phyloP scores from a whole-genome alignment of 2,888 invertebrate species.

The Margaritifera margaritifera region DNA sequence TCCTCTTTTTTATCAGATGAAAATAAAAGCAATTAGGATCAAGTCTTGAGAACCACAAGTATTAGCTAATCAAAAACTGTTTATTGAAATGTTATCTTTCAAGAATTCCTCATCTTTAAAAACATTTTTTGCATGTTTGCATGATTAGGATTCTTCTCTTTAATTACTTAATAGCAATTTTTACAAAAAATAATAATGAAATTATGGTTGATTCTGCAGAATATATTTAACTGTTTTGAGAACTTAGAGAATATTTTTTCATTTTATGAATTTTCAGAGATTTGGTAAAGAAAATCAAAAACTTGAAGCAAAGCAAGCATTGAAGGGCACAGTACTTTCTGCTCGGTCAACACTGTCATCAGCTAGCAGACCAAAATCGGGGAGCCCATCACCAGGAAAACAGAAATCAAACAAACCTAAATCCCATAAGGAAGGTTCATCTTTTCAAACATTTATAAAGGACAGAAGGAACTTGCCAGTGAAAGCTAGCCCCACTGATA shows the following conservation, averaged over 20 bases:
- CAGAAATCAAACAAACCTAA: conserved; percentile 3
- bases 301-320: conserved; percentile 37
- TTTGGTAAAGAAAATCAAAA: conserved; percentile 54
- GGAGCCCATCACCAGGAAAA: conserved; percentile 1
- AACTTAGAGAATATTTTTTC: not conserved
- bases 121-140: no score
- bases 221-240: not conserved
- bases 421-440: not conserved
- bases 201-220: not conserved
- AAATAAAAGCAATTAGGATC: no score
- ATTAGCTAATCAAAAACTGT: no score
- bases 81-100: no score
- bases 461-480: not conserved
- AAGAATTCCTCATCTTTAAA: no score
- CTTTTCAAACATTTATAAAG: conserved; percentile 13
- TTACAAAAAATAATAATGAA: not conserved
- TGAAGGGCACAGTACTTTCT: conserved; percentile 30
- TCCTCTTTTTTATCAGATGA: no score
- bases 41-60: no score
- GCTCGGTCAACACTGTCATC: conserved; percentile 1
- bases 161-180: no score
- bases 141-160: no score
- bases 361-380: conserved; percentile 1
- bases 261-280: conserved; percentile 38
- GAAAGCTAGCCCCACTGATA: no score